Evolutionary conservation across 2,113 vertebrate species (phyloP), one percentile per base, ranked within the genome.

Genomic region (Seriola aureovittata): DNA sequence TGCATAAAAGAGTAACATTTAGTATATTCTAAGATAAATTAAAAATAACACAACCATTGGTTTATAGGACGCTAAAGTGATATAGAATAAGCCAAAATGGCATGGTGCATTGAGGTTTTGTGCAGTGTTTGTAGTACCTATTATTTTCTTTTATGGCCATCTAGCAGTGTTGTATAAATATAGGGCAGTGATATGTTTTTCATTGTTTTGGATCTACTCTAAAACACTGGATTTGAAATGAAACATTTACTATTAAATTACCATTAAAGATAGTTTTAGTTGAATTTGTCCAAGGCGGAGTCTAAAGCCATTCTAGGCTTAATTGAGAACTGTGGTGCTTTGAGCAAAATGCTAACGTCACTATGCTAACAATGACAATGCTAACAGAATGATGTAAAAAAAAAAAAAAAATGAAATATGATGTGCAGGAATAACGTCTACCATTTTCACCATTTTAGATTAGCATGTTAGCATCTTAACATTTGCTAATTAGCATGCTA

Each of bases 1-100:
- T 75, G 81, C 65, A 84, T 48, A 79, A 84, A 81, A 78, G 17
- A 57, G 25, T 10, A 58, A 52, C 34, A 68, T 71, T 85, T 71
- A 52, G 40, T 69, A 86, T 57, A 77, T 71, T 66, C 4, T 7
- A 54, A 36, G n/a, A 34, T 81, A 77, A 60, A 85, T 69, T 44
- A 58, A 71, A 59, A 78, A 58, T 64, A 48, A 68, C 48, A 25
- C 42, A 80, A 44, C n/a, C 8, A 8, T 46, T 58, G 42, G 19
- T 68, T 57, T 32, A 32, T 68, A 2, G 23, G 57, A 34, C 11
- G 60, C 1, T 1, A 2, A 13, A 23, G 9, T 71, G 10, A 34
- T 59, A 17, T 25, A 13, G 29, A 29, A 44, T 40, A 3, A 46
- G 17, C 48, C 3, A 23, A 71, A 46, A 64, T 55, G 0, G 36